Percentiles rank a stretch among this genome's conserved stretches.
phyloP scores from a whole-genome alignment of 1,140 invertebrate species.

The Micrasema longulum region DNA sequence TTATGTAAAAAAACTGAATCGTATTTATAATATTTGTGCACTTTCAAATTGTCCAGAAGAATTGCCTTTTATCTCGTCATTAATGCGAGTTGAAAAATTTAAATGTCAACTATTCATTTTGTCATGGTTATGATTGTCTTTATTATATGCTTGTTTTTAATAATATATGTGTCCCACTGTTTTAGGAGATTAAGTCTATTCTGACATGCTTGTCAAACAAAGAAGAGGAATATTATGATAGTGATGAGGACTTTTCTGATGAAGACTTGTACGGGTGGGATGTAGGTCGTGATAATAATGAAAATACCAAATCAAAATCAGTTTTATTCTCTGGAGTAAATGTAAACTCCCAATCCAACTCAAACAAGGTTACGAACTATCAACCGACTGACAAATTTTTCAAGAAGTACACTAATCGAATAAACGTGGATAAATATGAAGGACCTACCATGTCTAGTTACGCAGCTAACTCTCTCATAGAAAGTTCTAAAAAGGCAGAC shows the following conservation, averaged over 20 bases:
- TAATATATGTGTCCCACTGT: too few relatives aligned
- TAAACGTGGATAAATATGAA: conserved; percentile 88
- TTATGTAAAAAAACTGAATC: too few relatives aligned
- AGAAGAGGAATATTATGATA: conserved; percentile 40
- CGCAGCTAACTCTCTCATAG: conserved; percentile 76
- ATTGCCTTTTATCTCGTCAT: too few relatives aligned
- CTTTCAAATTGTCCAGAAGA: too few relatives aligned
- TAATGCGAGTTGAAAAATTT: too few relatives aligned
- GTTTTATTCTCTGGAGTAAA: conserved; percentile 57
- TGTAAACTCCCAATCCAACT: conserved; percentile 69
- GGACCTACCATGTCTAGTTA: conserved; percentile 73
- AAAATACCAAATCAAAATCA: conserved; percentile 38
- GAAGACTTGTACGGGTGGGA: conserved; percentile 65
- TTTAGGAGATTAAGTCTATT: conserved; percentile 36
- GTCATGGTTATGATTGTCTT: too few relatives aligned
- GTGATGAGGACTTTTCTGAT: conserved; percentile 60
- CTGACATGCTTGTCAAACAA: conserved; percentile 3
- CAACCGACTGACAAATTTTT: conserved; percentile 87
- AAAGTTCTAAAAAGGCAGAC: conserved; percentile 75
- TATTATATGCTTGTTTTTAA: too few relatives aligned
- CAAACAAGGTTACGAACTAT: conserved; percentile 77
- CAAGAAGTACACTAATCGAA: conserved; percentile 83
- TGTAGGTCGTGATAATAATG: conserved; percentile 49
- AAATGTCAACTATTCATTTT: too few relatives aligned
- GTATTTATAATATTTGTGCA: too few relatives aligned